Percentiles rank a stretch among this genome's conserved stretches.
phyloP scores from a whole-genome alignment of 2,797 vertebrate species.

The Acanthurus tractus region DNA sequence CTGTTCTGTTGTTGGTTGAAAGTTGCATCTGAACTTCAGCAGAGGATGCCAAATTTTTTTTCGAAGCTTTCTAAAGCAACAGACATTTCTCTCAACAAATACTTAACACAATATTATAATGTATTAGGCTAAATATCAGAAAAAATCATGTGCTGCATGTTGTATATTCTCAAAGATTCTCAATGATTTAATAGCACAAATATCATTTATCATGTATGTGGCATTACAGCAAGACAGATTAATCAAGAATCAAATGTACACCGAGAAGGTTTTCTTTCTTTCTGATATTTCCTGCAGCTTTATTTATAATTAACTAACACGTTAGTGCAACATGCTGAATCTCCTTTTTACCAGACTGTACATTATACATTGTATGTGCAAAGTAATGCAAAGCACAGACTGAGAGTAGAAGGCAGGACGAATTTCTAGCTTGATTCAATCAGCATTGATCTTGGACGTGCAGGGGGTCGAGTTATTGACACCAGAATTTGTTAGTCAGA shows the following conservation, averaged over 20 bases:
- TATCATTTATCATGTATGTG: no score
- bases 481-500: conserved; percentile 37
- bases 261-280: not conserved
- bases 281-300: not conserved
- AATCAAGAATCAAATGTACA: conserved; percentile 11
- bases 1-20: no score
- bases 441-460: conserved; percentile 33
- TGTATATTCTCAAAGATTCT: not conserved
- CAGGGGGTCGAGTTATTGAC: conserved; percentile 29
- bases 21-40: no score
- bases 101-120: not conserved
- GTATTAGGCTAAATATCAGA: not conserved
- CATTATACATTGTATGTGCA: conserved; percentile 8
- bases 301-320: not conserved
- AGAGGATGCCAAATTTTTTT: no score
- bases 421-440: conserved; percentile 40
- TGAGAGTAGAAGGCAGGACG: conserved; percentile 19
- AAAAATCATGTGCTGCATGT: not conserved
- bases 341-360: not conserved
- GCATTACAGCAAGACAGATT: no score
- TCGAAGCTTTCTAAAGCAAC: no score
- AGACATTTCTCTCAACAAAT: not conserved
- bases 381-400: not conserved
- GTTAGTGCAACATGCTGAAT: not conserved
- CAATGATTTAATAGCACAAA: no score